Conservation (phyloP, 1,140 invertebrate genomes). For the Drosophila elegans region DNA sequence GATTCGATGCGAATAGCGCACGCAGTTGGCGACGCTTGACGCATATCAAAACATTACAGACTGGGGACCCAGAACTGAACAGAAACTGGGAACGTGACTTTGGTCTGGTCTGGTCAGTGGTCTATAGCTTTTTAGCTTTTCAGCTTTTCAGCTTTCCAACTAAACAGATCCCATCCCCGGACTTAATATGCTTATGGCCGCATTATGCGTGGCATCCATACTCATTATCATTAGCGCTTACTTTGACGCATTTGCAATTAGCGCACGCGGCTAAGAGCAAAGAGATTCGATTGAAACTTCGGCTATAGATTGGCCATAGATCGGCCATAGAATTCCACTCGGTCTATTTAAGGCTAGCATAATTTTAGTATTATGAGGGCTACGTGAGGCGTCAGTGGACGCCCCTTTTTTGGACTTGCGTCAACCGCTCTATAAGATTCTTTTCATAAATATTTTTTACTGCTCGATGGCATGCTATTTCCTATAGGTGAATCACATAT, state of each 20-base stretch:
- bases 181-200: slow-evolving; percentile 44
- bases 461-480: slow-evolving; percentile 39
- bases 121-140: slow-evolving; percentile 21
- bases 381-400: slow-evolving; percentile 53
- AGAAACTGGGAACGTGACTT: slow-evolving; percentile 65
- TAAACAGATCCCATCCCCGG: slow-evolving; percentile 22
- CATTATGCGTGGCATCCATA: slow-evolving; percentile 77
- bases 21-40: slow-evolving; percentile 51
- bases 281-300: slow-evolving; percentile 25
- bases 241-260: slow-evolving; percentile 61
- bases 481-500: slow-evolving; percentile 58
- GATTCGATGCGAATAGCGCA: slow-evolving; percentile 59
- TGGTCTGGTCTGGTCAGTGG: slow-evolving; percentile 40
- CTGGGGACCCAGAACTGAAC: slow-evolving; percentile 30
- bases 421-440: slow-evolving; percentile 51
- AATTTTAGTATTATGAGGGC: slow-evolving; percentile 63
- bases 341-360: slow-evolving; percentile 67
- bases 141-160: slow-evolving; percentile 1
- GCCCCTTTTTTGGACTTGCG: slow-evolving; percentile 29
- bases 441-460: slow-evolving; percentile 37
- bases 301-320: not conserved
- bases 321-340: slow-evolving; percentile 31
- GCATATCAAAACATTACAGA: slow-evolving; percentile 54
- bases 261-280: slow-evolving; percentile 44
- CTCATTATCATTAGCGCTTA: slow-evolving; percentile 51